Base-by-base conservation (phyloP, 2,113 vertebrate species). In the Todiramphus saurophagus region DNA sequence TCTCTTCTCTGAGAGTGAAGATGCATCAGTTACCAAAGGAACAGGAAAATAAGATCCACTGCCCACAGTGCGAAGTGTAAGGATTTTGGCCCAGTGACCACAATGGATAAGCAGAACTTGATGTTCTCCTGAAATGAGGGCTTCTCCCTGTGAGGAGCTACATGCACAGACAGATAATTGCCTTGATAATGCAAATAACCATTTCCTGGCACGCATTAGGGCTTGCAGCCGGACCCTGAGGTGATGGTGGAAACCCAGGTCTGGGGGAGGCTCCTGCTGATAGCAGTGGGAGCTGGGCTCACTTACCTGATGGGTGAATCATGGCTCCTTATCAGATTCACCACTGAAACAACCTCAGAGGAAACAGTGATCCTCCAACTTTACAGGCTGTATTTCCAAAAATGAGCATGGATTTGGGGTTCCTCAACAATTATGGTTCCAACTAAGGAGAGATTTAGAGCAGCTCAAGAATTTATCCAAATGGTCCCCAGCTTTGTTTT, bases 71-170 rank as follows among this genome's bases (percentile, higher is more conserved):
- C n/a, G 55, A 70, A 81, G 25, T 3, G 2, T 12, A n/a, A 58
- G 33, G 62, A 48, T 73, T 95, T 76, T 68, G 67, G 70, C 37
- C 50, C 56, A 68, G 11, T 33, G 77, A 84, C 43, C 31, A 84
- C 62, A 73, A 51, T 3, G 53, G 30, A 43, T 81, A 17, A 92
- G 83, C 27, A 87, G 68, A 90, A 77, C 68, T 83, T 75, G 80
- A 86, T 87, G 83, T 90, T 91, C 83, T 75, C 51, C 88, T 64
- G 85, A 92, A 85, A 64, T 5, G 24, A 92, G 35, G 69, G 48
- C 60, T 87, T 83, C 69, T 86, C 33, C 31, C 83, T 18, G 63
- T 30, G 46, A 83, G 59, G 4, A 63, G 59, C 41, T 25, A 63
- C 84, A 55, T 7, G 64, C 56, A 59, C 53, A 83, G 55, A 27